Percentiles rank a stretch among this genome's conserved stretches.
phyloP scores from a whole-genome alignment of 2,888 invertebrate genomes.

The Leptinotarsa tumamoca region DNA sequence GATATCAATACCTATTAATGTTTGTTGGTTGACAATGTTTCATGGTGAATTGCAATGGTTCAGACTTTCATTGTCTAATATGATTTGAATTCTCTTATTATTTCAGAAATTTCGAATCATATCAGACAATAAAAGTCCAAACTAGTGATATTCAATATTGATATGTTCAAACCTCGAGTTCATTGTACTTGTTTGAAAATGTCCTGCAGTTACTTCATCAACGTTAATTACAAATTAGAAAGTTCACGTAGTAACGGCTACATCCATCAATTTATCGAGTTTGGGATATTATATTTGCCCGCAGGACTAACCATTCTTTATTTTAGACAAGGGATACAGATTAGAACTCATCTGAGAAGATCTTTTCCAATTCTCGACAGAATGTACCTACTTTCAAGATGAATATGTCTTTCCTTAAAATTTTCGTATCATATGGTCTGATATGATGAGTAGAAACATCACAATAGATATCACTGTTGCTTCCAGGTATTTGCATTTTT shows the following conservation, averaged over 20 bases:
- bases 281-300: background rate
- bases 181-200: no score
- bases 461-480: background rate
- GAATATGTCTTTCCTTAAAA: conserved; percentile 22
- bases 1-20: conserved; percentile 54
- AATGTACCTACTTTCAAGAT: conserved; percentile 48
- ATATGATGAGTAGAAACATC: conserved; percentile 15
- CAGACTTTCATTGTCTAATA: no score
- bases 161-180: conserved; percentile 51
- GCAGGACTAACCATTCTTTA: conserved; percentile 51
- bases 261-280: no score
- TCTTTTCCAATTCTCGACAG: conserved; percentile 61
- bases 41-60: no score
- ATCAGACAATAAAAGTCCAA: no score
- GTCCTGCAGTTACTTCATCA: no score
- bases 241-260: no score
- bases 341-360: conserved; percentile 55
- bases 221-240: no score
- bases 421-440: conserved; percentile 39
- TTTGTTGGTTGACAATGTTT: no score
- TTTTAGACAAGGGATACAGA: conserved; percentile 57
- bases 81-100: no score
- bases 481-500: background rate
- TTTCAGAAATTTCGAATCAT: no score
- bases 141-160: no score